Evolutionary conservation across 2,797 vertebrate species (phyloP), one percentile per base, ranked within the genome.

Genomic region (Okamejei kenojei): DNA sequence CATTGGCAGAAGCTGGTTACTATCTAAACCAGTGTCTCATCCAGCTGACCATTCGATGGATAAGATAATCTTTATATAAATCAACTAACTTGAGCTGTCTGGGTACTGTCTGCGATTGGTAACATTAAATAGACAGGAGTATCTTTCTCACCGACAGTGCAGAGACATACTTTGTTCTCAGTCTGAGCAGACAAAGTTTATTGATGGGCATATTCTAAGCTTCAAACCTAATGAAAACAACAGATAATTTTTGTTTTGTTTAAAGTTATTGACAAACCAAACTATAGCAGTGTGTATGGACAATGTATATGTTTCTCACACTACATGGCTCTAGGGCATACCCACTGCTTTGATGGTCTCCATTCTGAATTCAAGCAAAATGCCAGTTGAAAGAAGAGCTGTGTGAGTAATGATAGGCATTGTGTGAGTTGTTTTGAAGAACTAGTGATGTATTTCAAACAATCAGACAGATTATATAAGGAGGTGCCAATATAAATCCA

Each of bases 141-240:
- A 97, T 96, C 96, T 97, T 97, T 96, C 96, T 95, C 95, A 96
- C 93, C 94, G 94, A 96, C 95, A 96, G 95, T 95, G 94, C 94
- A 94, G 90, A 95, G 95, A 90, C 93, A 94, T 1, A 93, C 78
- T 93, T 95, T 88, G 94, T 94, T 88, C 90, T 95, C 97, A 97
- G 97, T 97, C 93, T 93, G 95, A 97, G 94, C 92, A 94, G 97
- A 97, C 96, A 96, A 93, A 96, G 94, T 93, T 93, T 96, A 96
- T 96, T 97, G 96, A 97, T 96, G 96, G 95, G 94, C 96, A 95
- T 94, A 95, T 96, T 97, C 97, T 96, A 96, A 96, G 95, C 95
- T 96, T 73, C 68, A 23, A 68, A 74, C 11, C 90, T 76, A 54
- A 45, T 54, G 38, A 92, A 92, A 76, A 92, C 71, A 92, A 38